phyloP scores from a whole-genome alignment of 2,113 vertebrate species.

The Capra hircus region DNA sequence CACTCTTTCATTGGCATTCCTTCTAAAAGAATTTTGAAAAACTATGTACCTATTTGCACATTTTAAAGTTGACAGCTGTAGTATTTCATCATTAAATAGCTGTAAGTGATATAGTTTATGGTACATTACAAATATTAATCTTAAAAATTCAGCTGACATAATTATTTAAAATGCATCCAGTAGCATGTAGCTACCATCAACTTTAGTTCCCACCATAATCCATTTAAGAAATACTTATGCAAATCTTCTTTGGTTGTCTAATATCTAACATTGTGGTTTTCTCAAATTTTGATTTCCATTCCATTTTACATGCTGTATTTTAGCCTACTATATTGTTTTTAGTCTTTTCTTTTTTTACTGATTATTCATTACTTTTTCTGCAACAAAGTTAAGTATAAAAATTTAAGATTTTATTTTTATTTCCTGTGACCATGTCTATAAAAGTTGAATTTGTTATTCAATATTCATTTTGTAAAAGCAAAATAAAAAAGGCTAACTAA shows the following conservation, averaged over 20 bases:
- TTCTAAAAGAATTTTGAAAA: slow-evolving; percentile 13
- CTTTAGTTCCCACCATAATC: background rate
- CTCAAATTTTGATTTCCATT: background rate
- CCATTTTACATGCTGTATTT: background rate
- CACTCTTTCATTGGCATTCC: background rate
- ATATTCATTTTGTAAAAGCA: slow-evolving; percentile 18
- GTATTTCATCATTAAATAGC: background rate
- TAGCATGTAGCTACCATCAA: background rate
- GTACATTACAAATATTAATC: background rate
- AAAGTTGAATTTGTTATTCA: background rate
- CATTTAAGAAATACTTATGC: background rate
- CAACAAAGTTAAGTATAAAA: background rate
- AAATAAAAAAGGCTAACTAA: background rate
- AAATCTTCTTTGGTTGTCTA: background rate
- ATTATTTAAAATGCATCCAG: background rate
- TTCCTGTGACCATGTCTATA: background rate
- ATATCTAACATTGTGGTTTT: background rate
- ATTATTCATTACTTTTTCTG: background rate
- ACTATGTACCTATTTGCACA: background rate
- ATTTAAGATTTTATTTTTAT: slow-evolving; percentile 27
- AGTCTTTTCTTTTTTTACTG: background rate
- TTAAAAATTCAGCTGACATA: background rate
- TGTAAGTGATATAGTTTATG: background rate
- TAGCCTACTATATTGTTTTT: background rate
- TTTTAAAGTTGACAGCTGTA: background rate